Evolutionary conservation across 2,113 vertebrate genomes (phyloP).

Genomic region (Mirza zaza): DNA sequence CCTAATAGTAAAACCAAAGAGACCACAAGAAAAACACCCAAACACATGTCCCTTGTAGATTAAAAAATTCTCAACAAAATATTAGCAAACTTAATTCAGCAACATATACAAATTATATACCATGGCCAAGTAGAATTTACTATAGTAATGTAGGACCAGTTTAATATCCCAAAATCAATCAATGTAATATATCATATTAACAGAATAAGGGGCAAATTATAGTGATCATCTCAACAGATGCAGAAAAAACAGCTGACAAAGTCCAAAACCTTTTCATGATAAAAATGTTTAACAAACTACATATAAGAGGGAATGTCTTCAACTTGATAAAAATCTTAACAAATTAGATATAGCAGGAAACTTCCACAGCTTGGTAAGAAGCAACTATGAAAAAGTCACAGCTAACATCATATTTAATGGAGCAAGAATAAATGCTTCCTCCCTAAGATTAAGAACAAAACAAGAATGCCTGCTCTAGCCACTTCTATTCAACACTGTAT

Average conservation of each 20-base stretch:
- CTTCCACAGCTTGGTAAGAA: background rate
- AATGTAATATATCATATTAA: background rate
- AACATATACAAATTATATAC: background rate
- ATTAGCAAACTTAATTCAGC: background rate
- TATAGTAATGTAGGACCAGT: background rate
- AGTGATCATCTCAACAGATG: background rate
- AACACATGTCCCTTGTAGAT: background rate
- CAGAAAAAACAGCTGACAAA: background rate
- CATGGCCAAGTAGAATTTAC: background rate
- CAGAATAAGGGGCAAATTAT: background rate
- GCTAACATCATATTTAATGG: background rate
- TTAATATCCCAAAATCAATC: background rate
- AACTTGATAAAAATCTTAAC: background rate
- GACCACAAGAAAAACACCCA: background rate
- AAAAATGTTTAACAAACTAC: background rate
- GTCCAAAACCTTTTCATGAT: background rate
- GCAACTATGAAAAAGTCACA: background rate
- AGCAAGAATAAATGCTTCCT: background rate
- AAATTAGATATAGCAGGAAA: background rate
- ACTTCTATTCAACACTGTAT: background rate
- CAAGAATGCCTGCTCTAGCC: background rate
- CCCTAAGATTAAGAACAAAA: background rate
- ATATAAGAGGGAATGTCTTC: background rate
- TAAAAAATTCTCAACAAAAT: background rate
- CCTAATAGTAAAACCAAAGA: background rate